Evolutionary conservation across 2,888 invertebrate species (phyloP).

Genomic region (Stenolophus ochropezus): DNA sequence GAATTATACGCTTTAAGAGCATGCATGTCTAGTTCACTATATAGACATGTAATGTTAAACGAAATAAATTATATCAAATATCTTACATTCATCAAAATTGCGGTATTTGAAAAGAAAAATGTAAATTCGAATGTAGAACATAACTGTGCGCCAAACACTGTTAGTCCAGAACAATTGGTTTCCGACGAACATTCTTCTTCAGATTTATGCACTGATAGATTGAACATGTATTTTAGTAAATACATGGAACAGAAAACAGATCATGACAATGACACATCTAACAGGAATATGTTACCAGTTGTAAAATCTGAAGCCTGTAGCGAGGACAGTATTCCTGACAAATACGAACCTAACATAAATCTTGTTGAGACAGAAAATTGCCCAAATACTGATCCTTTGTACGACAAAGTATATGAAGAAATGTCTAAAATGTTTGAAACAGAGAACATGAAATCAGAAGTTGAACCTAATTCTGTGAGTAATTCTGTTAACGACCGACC

Average conservation of each 20-base stretch:
- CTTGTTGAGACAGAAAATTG: neutral
- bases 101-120: neutral
- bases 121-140: neutral
- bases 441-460: neutral
- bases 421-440: neutral
- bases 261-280: neutral
- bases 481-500: neutral
- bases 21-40: slow-evolving; percentile 5
- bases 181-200: neutral
- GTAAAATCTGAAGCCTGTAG: neutral
- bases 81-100: neutral
- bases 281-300: neutral
- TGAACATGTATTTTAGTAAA: neutral
- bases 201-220: neutral
- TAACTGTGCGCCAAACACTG: neutral
- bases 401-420: neutral
- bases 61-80: slow-evolving; percentile 14
- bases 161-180: too few species aligned
- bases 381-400: neutral
- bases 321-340: too few species aligned
- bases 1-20: slow-evolving; percentile 38
- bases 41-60: slow-evolving; percentile 13
- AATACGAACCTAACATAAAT: neutral
- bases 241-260: neutral
- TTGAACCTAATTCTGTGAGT: neutral